A percentile compares a stretch with the other conserved stretches of the same genome.
These are phyloP conservation scores for Lochmaea capreae DNA, from an alignment of 2,888 invertebrate species.

Conservation along the genomic window DNA sequence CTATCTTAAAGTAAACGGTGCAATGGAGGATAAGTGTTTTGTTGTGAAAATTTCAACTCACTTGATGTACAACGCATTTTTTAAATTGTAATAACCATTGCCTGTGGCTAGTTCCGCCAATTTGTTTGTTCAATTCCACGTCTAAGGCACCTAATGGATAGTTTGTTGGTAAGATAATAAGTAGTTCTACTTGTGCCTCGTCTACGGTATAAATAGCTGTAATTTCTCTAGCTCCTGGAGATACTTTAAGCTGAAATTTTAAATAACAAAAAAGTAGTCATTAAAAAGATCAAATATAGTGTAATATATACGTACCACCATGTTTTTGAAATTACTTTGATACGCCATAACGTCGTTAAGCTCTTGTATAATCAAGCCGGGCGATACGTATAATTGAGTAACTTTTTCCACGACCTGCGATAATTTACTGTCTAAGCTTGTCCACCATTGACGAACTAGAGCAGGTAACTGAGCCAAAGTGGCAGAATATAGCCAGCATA, in stretches of 20 bases:
- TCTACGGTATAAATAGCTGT: slow-evolving; percentile 85
- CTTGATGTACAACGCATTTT: slow-evolving; percentile 89
- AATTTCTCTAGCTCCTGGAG: slow-evolving; percentile 81
- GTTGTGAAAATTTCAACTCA: slow-evolving; percentile 56
- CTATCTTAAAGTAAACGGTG: too few species aligned
- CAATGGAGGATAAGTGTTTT: too few species aligned
- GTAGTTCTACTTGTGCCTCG: slow-evolving; percentile 83
- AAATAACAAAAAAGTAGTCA: slow-evolving; percentile 17
- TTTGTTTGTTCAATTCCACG: slow-evolving; percentile 76
- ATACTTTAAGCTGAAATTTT: slow-evolving; percentile 75
- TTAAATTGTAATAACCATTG: slow-evolving; percentile 85
- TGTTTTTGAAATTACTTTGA: slow-evolving; percentile 72
- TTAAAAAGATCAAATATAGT: slow-evolving; percentile 1
- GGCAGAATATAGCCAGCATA: slow-evolving; percentile 76
- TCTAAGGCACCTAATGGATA: slow-evolving; percentile 85
- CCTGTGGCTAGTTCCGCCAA: slow-evolving; percentile 78
- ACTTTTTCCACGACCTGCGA: slow-evolving; percentile 76
- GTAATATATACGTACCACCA: slow-evolving; percentile 68
- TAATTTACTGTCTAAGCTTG: slow-evolving; percentile 73
- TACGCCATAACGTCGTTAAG: slow-evolving; percentile 70
- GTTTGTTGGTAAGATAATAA: slow-evolving; percentile 81
- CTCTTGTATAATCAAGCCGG: slow-evolving; percentile 75
- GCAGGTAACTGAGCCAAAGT: slow-evolving; percentile 77
- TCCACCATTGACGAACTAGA: slow-evolving; percentile 83
- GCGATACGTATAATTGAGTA: slow-evolving; percentile 76